Evolutionary conservation across 1,140 invertebrate genomes (phyloP).

Genomic region (Drosophila sproati): DNA sequence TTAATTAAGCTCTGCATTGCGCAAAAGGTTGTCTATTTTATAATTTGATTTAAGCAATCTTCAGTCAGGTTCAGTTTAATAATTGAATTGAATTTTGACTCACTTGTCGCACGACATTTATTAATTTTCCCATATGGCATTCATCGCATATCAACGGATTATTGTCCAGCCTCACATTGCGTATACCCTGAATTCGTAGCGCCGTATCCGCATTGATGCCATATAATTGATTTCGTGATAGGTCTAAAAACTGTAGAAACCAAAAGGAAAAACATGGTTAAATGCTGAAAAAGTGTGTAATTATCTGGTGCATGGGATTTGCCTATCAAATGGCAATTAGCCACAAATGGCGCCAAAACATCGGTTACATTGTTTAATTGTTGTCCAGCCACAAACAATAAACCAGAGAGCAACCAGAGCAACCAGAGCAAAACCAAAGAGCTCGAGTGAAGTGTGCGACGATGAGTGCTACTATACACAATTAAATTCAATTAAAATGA

Average conservation of each 20-base stretch:
- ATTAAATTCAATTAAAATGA: constrained; percentile 81
- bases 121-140: constrained; percentile 86
- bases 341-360: constrained; percentile 31
- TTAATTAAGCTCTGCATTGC: not conserved
- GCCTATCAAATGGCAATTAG: constrained; percentile 68
- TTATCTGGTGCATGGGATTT: constrained; percentile 1
- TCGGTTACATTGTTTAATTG: constrained; percentile 6
- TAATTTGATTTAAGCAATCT: constrained; percentile 8
- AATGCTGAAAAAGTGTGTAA: constrained; percentile 19
- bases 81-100: constrained; percentile 72
- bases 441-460: constrained; percentile 45
- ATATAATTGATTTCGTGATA: constrained; percentile 87
- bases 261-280: constrained; percentile 24
- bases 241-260: constrained; percentile 85
- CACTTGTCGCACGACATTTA: constrained; percentile 82
- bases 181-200: constrained; percentile 84
- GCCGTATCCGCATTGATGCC: constrained; percentile 86
- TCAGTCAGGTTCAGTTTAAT: constrained; percentile 56
- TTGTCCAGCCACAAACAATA: constrained; percentile 7
- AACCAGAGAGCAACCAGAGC: constrained; percentile 28
- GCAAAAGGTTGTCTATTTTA: not conserved
- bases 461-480: constrained; percentile 43
- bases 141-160: constrained; percentile 89
- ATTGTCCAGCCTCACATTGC: constrained; percentile 86
- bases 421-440: not conserved